Conservation (phyloP, 2,888 invertebrate genomes). For the Aquatica leii region DNA sequence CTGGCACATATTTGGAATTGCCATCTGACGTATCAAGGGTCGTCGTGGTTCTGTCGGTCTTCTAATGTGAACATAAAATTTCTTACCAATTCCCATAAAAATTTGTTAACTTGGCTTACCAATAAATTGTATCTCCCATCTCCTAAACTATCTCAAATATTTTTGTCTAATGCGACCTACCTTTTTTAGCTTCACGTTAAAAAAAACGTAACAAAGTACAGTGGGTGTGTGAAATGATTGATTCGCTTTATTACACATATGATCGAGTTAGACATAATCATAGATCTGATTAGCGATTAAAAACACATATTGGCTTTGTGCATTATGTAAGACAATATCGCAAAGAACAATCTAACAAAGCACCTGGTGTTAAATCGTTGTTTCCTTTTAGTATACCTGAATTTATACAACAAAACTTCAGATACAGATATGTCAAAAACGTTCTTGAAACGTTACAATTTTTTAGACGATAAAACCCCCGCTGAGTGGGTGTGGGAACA, state of each 20-base stretch:
- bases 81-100: conserved; percentile 24
- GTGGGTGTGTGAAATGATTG: conserved; percentile 19
- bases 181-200: too few species aligned
- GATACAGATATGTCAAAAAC: conserved; percentile 39
- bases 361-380: conserved; percentile 31
- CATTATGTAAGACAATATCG: conserved; percentile 26
- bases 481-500: conserved; percentile 57
- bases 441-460: conserved; percentile 34
- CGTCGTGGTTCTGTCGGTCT: conserved; percentile 23
- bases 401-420: conserved; percentile 28
- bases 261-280: conserved; percentile 9
- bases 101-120: conserved; percentile 20
- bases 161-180: too few species aligned
- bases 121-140: conserved; percentile 14
- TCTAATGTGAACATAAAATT: conserved; percentile 20
- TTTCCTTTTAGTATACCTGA: conserved; percentile 17
- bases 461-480: conserved; percentile 34
- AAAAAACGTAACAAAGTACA: not conserved
- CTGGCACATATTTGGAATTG: conserved; percentile 54
- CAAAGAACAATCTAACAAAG: conserved; percentile 17
- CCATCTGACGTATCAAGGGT: conserved; percentile 32
- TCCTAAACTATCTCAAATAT: too few species aligned
- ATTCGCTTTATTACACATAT: conserved; percentile 15
- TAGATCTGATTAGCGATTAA: conserved; percentile 18
- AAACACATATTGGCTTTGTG: conserved; percentile 22